A percentile compares a stretch with the other conserved stretches of the same genome.
phyloP scores from a whole-genome alignment of 2,113 vertebrate species.

The Glaucidium brasilianum region DNA sequence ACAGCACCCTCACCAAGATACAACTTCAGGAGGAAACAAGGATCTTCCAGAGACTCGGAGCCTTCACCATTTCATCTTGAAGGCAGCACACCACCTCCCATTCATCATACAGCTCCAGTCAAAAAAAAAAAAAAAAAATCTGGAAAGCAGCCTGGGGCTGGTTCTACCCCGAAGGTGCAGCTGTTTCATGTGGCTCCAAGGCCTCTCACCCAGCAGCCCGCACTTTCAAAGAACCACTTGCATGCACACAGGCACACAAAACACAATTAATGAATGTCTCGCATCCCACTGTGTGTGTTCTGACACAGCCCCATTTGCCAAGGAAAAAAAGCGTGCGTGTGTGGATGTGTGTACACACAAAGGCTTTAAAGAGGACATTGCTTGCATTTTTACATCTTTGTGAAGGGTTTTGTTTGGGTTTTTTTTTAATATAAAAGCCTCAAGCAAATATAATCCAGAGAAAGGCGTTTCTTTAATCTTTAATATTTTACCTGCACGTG shows the following conservation, averaged over 20 bases:
- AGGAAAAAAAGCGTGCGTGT: background rate
- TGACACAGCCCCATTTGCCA: background rate
- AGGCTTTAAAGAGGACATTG: background rate
- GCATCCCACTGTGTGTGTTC: slow-evolving; percentile 27
- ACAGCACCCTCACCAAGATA: background rate
- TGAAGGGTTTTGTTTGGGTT: background rate
- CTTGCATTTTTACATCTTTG: slow-evolving; percentile 8
- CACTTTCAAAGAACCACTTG: slow-evolving; percentile 35
- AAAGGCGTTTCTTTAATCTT: background rate
- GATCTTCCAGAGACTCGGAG: background rate
- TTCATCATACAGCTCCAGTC: background rate
- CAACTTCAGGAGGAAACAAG: background rate
- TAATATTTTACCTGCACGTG: background rate
- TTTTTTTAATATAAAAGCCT: background rate
- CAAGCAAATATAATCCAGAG: slow-evolving; percentile 15
- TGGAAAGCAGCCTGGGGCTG: background rate
- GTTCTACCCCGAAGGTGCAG: slow-evolving; percentile 21
- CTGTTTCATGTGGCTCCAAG: slow-evolving; percentile 68
- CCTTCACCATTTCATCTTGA: background rate
- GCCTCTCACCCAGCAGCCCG: background rate
- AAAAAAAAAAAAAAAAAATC: background rate
- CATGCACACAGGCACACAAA: background rate
- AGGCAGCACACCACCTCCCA: background rate
- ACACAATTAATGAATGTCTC: background rate
- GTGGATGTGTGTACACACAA: background rate